phyloP scores from a whole-genome alignment of 2,797 vertebrate genomes.

The Philypnodon macrostomus region DNA sequence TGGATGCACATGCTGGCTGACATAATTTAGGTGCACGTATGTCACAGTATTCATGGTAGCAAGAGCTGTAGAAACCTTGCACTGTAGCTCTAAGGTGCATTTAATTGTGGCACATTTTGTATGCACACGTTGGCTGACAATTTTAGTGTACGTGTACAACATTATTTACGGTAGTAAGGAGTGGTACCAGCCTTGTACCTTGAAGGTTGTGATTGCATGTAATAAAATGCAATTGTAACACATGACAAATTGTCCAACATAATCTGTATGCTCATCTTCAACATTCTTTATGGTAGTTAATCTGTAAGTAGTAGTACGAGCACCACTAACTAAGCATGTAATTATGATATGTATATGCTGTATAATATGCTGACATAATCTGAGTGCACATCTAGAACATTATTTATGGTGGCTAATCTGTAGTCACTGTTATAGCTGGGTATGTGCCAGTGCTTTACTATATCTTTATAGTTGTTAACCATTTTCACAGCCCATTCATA shows the following conservation, averaged over 20 bases:
- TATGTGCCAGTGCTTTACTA: slow-evolving; percentile 6
- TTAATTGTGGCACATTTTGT: too few relatives aligned
- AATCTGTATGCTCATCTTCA: slow-evolving; percentile 29
- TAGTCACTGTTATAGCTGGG: background rate
- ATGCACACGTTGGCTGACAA: background rate
- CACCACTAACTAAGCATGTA: background rate
- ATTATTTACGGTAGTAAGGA: too few relatives aligned
- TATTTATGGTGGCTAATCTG: slow-evolving; percentile 44
- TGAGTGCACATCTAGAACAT: slow-evolving; percentile 17
- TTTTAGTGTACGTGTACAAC: too few relatives aligned
- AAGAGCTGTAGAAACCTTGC: too few relatives aligned
- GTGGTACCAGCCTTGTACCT: background rate
- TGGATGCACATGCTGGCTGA: background rate
- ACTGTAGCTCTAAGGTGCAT: too few relatives aligned
- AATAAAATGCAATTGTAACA: background rate
- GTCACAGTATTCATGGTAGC: too few relatives aligned
- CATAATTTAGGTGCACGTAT: too few relatives aligned
- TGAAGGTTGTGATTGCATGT: background rate
- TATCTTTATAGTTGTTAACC: slow-evolving; percentile 3
- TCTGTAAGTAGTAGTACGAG: slow-evolving; percentile 12
- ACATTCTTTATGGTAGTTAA: slow-evolving; percentile 37
- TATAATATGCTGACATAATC: too few relatives aligned
- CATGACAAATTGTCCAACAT: too few relatives aligned
- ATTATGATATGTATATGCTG: too few relatives aligned
- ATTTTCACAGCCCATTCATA: slow-evolving; percentile 45